Percentiles rank a stretch among this genome's conserved stretches.
phyloP scores from a whole-genome alignment of 2,797 vertebrate species.

The Tachyglossus aculeatus region DNA sequence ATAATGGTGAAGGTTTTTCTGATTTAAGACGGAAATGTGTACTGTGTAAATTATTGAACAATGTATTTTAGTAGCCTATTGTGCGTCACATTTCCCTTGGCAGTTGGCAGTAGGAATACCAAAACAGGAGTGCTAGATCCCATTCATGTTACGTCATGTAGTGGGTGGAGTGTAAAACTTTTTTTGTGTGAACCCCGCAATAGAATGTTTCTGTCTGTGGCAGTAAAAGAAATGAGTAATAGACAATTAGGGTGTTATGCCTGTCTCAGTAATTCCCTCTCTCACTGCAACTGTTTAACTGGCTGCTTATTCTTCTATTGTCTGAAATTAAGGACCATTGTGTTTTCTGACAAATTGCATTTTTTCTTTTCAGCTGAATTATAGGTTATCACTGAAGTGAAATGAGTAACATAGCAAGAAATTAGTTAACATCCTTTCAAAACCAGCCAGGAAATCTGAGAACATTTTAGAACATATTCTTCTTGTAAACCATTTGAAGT shows the following conservation, averaged over 20 bases:
- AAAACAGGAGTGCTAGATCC: not conserved
- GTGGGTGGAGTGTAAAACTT: not conserved
- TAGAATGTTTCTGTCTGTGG: not conserved
- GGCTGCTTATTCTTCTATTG: slow-evolving; percentile 27
- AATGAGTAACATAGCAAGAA: slow-evolving; percentile 33
- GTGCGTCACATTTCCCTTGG: slow-evolving; percentile 11
- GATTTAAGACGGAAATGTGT: not conserved
- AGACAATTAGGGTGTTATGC: slow-evolving; percentile 10
- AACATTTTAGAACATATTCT: slow-evolving; percentile 10
- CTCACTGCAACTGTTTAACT: slow-evolving; percentile 3
- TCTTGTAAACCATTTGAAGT: not conserved
- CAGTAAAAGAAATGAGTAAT: slow-evolving; percentile 29
- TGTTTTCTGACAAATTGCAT: slow-evolving; percentile 54
- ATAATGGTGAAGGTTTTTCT: too few species aligned
- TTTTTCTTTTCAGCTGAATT: slow-evolving; percentile 31
- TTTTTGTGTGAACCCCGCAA: slow-evolving; percentile 7
- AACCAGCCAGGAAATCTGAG: not conserved
- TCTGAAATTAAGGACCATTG: slow-evolving; percentile 32
- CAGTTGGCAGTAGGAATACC: not conserved
- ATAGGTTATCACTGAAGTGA: slow-evolving; percentile 24
- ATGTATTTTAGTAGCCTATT: not conserved
- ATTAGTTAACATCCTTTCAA: slow-evolving; percentile 8
- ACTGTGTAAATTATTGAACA: not conserved
- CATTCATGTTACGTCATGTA: not conserved
- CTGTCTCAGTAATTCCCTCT: slow-evolving; percentile 9